These are phyloP conservation scores for Anadara kagoshimensis DNA, from an alignment of 1,140 invertebrate genomes.

Conservation along the genomic window DNA sequence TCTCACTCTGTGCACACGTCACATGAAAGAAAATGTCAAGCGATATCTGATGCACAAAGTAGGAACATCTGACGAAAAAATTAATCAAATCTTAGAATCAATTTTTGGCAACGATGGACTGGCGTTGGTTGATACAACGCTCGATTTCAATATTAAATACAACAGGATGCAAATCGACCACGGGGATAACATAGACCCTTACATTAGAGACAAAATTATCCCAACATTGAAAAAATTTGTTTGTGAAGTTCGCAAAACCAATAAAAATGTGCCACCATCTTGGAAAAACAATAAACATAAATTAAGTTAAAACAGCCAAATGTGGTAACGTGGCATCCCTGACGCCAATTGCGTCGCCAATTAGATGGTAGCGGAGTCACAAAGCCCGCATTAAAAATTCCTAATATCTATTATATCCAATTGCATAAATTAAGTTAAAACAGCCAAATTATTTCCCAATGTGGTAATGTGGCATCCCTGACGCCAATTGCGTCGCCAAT, in stretches of 20 bases:
- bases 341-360: no score
- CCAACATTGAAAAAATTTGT: slow-evolving; percentile 7
- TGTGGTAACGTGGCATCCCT: no score
- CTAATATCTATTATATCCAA: no score
- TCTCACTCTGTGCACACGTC: slow-evolving; percentile 16
- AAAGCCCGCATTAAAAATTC: no score
- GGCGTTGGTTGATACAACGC: neutral
- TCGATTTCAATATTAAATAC: neutral
- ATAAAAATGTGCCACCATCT: no score
- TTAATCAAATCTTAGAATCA: slow-evolving; percentile 4
- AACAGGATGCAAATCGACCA: neutral
- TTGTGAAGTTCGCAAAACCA: neutral
- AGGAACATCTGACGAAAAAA: slow-evolving; percentile 4
- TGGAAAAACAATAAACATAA: no score
- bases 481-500: no score
- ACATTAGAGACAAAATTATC: slow-evolving; percentile 8
- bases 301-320: no score
- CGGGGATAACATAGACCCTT: neutral
- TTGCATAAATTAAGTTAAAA: no score
- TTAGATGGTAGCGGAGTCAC: no score
- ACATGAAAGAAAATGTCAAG: slow-evolving; percentile 30
- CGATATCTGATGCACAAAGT: slow-evolving; percentile 23
- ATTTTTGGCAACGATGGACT: slow-evolving; percentile 8
- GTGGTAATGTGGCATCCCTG: no score
- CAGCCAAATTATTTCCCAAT: no score